phyloP scores from a whole-genome alignment of 2,797 vertebrate species.

The Diglossa cyanea region DNA sequence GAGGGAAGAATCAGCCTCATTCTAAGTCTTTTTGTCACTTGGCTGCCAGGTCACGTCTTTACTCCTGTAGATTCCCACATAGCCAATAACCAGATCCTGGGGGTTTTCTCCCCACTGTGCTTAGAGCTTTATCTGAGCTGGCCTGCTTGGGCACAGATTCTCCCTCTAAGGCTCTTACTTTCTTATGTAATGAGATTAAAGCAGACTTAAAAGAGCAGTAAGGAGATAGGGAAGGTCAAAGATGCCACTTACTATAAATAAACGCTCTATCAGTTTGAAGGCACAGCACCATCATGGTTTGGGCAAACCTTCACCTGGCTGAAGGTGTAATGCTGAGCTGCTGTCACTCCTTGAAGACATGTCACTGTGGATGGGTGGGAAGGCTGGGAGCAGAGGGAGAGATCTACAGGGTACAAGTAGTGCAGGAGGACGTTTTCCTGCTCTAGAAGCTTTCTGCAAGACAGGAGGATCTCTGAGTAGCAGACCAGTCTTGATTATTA shows the following conservation, averaged over 20 bases:
- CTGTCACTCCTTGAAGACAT: not conserved
- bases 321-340: not conserved
- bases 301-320: not conserved
- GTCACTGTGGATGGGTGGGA: not conserved
- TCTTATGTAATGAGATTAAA: slow-evolving; percentile 55
- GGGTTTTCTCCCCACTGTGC: not conserved
- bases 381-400: not conserved
- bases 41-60: slow-evolving; percentile 3
- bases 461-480: not conserved
- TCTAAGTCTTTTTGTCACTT: not conserved
- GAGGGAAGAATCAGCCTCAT: not conserved
- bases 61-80: not conserved
- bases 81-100: not conserved
- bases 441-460: not conserved
- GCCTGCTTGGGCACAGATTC: not conserved
- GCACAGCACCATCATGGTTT: not conserved
- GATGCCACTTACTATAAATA: slow-evolving; percentile 20
- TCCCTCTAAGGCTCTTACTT: slow-evolving; percentile 40
- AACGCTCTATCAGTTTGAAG: not conserved
- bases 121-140: slow-evolving; percentile 7
- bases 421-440: not conserved
- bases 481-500: not conserved
- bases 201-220: slow-evolving; percentile 32
- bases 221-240: slow-evolving; percentile 40
- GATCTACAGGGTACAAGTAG: not conserved